These are phyloP conservation scores for Aspidapion aeneum DNA, from an alignment of 2,888 invertebrate species.

Conservation along the genomic window DNA sequence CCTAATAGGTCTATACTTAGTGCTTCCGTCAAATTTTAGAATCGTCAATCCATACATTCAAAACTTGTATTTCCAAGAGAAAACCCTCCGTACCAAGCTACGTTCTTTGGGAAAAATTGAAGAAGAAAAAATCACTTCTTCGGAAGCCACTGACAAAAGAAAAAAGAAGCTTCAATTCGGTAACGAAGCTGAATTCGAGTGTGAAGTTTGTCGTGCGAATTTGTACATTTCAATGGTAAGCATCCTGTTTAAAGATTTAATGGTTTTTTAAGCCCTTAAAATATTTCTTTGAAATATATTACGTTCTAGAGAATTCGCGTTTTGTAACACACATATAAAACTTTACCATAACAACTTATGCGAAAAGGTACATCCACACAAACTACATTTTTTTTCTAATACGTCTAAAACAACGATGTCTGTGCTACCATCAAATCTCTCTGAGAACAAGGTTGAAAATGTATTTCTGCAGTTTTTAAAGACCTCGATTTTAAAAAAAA, in stretches of 20 bases:
- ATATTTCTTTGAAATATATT: background rate
- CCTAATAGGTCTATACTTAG: too few relatives aligned
- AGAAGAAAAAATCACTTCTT: constrained; percentile 60
- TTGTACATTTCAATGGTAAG: constrained; percentile 79
- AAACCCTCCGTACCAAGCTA: constrained; percentile 60
- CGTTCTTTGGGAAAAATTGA: constrained; percentile 59
- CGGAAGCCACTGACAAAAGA: constrained; percentile 53
- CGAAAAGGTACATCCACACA: too few relatives aligned
- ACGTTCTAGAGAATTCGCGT: too few relatives aligned
- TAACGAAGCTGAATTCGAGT: constrained; percentile 70
- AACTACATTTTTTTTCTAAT: too few relatives aligned
- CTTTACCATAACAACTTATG: too few relatives aligned
- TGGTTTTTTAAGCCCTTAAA: constrained; percentile 5
- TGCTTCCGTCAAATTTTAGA: too few relatives aligned
- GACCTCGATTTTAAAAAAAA: too few relatives aligned
- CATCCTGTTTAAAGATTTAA: constrained; percentile 1
- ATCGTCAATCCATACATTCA: constrained; percentile 63
- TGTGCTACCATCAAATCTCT: too few relatives aligned
- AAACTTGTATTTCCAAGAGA: constrained; percentile 60
- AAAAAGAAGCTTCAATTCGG: constrained; percentile 47
- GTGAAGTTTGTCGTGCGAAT: constrained; percentile 78
- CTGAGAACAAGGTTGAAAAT: too few relatives aligned
- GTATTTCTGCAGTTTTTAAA: too few relatives aligned
- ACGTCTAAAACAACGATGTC: too few relatives aligned
- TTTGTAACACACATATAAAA: too few relatives aligned